Base-by-base conservation (phyloP, 2,797 vertebrate genomes). In the Lates japonicus region DNA sequence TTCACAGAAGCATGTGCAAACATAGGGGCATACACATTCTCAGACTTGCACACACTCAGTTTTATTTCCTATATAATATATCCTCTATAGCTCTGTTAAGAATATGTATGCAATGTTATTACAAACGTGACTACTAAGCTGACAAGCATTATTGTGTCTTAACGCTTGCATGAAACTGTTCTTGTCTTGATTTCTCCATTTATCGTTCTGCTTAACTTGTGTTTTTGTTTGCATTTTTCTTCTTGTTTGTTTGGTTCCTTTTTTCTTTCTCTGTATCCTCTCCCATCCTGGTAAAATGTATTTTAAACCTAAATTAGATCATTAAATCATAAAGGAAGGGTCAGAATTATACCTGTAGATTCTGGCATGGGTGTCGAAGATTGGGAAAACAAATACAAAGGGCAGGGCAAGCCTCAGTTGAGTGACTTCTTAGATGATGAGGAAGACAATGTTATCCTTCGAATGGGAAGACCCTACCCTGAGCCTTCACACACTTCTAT, bases 321-420 rank as follows among this genome's bases (percentile, higher is more conserved):
- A 64, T 73, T 93, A 82, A 95, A 95, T 76, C 91, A 94, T n/a
- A 96, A 92, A 84, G 95, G 95, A 84, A 97, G 94, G 92, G 95
- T 98, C 93, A 97, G 95, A 89, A 98, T 97, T 87, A 95, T 99
- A 93, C 96, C 97, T 52, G 94, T 96, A 92, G 95, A 97, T 88
- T 95, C 93, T 78, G 96, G 96, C 84, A 94, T 95, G 95, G 95
- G 95, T 79, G 94, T 92, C 81, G 96, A 98, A 74, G 95, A 97
- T 20, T 96, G 95, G 94, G 96, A 97, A 83, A 93, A 87, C 78
- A 95, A 95, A 93, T 97, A 95, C 91, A 95, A 96, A 90, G 87
- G 92, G 13, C 89, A 90, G 87, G 93, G 93, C 75, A 97, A 95
- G 76, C 92, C 94, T 81, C 89, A 94, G 48, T 91, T 96, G 78